Evolutionary conservation across 2,888 invertebrate species (phyloP).

Genomic region (Stenichneumon culpator): DNA sequence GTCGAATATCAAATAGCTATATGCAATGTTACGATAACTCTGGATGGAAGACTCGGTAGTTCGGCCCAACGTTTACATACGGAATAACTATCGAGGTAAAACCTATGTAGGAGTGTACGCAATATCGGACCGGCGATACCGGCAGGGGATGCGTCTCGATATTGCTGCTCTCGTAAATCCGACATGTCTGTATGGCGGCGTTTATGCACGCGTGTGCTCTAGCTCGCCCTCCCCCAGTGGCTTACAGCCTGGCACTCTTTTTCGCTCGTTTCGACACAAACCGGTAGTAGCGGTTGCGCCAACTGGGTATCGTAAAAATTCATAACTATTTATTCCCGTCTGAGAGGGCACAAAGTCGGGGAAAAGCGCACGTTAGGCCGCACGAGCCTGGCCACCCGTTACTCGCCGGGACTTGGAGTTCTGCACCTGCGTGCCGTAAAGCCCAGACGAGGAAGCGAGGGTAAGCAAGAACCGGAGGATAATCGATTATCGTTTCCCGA

Average conservation of each 20-base stretch:
- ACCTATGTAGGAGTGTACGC: slow-evolving; percentile 19
- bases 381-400: background rate
- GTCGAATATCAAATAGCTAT: background rate
- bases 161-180: slow-evolving; percentile 53
- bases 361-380: slow-evolving; percentile 15
- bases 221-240: background rate
- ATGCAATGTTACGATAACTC: background rate
- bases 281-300: background rate
- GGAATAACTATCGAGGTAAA: slow-evolving; percentile 25
- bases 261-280: background rate
- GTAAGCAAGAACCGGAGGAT: slow-evolving; percentile 34
- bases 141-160: slow-evolving; percentile 23
- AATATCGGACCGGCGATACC: slow-evolving; percentile 33
- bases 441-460: slow-evolving; percentile 4
- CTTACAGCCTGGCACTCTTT: slow-evolving; percentile 1
- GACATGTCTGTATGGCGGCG: slow-evolving; percentile 38
- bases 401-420: slow-evolving; percentile 1
- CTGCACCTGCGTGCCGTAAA: slow-evolving; percentile 32
- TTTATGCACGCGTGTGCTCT: slow-evolving; percentile 24
- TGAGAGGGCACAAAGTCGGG: slow-evolving; percentile 25
- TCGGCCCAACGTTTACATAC: slow-evolving; percentile 12
- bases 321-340: slow-evolving; percentile 41
- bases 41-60: background rate
- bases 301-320: slow-evolving; percentile 29
- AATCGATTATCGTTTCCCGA: slow-evolving; percentile 59